Base-by-base conservation (phyloP, 2,113 vertebrate genomes). In the Cynopterus brachyotis region DNA sequence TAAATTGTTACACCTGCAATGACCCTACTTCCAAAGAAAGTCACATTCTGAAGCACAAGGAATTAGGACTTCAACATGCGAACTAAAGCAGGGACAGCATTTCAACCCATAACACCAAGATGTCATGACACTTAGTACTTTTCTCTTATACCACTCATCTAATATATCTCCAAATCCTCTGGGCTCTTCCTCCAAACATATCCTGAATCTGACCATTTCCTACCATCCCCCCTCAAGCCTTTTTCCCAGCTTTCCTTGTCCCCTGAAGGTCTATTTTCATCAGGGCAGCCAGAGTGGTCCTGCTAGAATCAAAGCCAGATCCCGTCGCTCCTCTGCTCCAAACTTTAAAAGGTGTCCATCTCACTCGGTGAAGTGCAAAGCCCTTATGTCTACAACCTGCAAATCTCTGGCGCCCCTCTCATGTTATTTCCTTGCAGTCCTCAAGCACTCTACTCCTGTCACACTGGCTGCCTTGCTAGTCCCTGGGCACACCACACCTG, bases 361-460 rank as follows among this genome's bases (percentile, higher is more conserved):
- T 64, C 67, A 62, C 76, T 32, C 60, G 1, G 5, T 16, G 62
- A 79, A n/a, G 76, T 9, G 15, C n/a, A 12, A 66, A 89, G 15
- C 50, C n/a, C 59, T 22, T 32, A 4, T 16, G 10, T 67, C 59
- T 4, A 40, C 0, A 2, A 81, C 53, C 35, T 37, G 13, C 35
- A 24, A 1, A 13, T 32, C 40, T 40, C 42, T 2, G 16, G 13
- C 24, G 26, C 79, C 45, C n/a, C 42, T 12, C n/a, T 80, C 35
- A 3, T 2, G 60, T 10, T 80, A 28, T 1, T 22, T 5, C 45
- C 47, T 13, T 17, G 60, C 57, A 22, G 32, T n/a, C n/a, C 79
- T 5, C 9, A 2, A 28, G 2, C 0, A 1, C 32, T 53, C 60
- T 19, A 8, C 11, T 3, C 24, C 47, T 0, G 5, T 26, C 37